phyloP scores from a whole-genome alignment of 1,140 invertebrate genomes.

The Diachasmimorpha longicaudata region DNA sequence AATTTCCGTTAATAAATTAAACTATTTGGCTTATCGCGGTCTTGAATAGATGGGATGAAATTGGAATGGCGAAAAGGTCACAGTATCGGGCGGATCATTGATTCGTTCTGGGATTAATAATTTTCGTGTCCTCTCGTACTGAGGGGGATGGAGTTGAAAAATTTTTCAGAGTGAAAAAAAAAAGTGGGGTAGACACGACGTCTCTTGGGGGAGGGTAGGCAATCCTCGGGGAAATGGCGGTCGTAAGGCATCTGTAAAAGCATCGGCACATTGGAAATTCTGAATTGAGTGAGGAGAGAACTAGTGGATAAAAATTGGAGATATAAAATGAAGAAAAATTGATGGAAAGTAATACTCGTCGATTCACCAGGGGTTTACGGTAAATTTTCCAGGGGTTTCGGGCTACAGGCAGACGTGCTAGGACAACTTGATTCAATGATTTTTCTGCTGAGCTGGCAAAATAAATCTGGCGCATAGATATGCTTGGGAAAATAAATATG shows the following conservation, averaged over 20 bases:
- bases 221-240: constrained; percentile 15
- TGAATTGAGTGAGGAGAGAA: constrained; percentile 7
- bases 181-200: background rate
- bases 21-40: background rate
- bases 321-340: constrained; percentile 1
- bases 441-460: background rate
- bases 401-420: background rate
- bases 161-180: background rate
- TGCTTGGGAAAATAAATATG: no score
- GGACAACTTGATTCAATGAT: background rate
- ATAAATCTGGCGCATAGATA: background rate
- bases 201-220: background rate
- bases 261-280: constrained; percentile 16
- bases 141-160: background rate
- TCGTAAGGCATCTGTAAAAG: constrained; percentile 22
- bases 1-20: background rate
- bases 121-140: background rate
- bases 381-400: background rate
- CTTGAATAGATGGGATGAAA: background rate
- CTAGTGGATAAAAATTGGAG: background rate
- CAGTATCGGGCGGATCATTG: background rate
- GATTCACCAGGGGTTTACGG: background rate
- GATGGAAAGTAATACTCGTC: background rate
- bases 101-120: background rate
- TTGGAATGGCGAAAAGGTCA: constrained; percentile 7